Conservation (phyloP, 2,113 vertebrate genomes). For the Theristicus caerulescens region DNA sequence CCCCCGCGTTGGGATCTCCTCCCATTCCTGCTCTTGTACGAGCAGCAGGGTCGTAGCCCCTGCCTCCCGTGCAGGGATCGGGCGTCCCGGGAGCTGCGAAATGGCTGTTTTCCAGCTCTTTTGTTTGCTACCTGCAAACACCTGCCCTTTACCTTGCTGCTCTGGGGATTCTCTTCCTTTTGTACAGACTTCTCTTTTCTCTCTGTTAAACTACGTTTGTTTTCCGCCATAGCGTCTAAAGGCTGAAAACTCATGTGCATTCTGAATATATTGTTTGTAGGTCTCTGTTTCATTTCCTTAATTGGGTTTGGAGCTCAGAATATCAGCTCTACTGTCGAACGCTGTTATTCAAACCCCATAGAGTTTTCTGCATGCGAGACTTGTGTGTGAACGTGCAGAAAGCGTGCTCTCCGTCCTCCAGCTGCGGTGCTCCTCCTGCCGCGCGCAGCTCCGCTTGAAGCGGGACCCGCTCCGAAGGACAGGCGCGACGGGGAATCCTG, state of each 20-base stretch:
- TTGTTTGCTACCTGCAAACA: not conserved
- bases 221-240: too few species aligned
- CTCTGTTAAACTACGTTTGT: fast-evolving
- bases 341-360: fast-evolving
- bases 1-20: fast-evolving
- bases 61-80: fast-evolving
- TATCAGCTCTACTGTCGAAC: fast-evolving
- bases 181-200: fast-evolving
- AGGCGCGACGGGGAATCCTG: fast-evolving
- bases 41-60: fast-evolving
- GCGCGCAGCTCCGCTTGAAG: not conserved
- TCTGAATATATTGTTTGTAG: fast-evolving
- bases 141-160: not conserved
- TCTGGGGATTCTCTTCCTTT: not conserved
- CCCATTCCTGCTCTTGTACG: fast-evolving
- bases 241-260: fast-evolving
- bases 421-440: fast-evolving
- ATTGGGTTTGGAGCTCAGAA: not conserved
- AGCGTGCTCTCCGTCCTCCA: not conserved
- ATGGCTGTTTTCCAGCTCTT: not conserved
- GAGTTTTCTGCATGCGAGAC: fast-evolving
- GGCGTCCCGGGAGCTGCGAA: not conserved
- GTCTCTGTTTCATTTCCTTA: fast-evolving
- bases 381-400: fast-evolving
- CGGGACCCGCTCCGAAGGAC: fast-evolving